Conservation (phyloP, 2,113 vertebrate genomes). For the Nannobrachium achirus region DNA sequence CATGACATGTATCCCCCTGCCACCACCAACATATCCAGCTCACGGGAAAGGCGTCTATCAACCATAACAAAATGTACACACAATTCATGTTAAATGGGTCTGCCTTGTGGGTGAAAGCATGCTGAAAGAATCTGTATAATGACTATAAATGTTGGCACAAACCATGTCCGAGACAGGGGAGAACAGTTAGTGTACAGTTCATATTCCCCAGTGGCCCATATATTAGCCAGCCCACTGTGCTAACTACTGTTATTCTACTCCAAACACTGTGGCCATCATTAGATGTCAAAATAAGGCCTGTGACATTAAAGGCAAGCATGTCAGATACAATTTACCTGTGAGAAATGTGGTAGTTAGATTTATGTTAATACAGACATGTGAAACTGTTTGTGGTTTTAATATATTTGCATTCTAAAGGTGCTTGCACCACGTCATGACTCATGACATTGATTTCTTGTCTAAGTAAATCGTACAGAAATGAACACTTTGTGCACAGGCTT, state of each 20-base stretch:
- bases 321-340: conserved; percentile 16
- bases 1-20: background rate
- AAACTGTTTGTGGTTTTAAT: background rate
- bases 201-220: conserved; percentile 34
- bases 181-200: conserved; percentile 40
- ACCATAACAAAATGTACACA: background rate
- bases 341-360: background rate
- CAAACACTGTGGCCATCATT: conserved; percentile 32
- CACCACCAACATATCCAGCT: conserved; percentile 3
- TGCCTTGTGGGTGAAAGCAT: conserved; percentile 21
- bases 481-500: too few species aligned
- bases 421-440: background rate
- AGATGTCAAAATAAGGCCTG: conserved; percentile 34
- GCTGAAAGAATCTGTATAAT: conserved; percentile 38
- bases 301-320: conserved; percentile 16
- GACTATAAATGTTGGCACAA: conserved; percentile 31
- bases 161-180: background rate
- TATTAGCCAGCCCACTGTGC: conserved; percentile 16
- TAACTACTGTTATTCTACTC: conserved; percentile 42
- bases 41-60: conserved; percentile 20
- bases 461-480: background rate
- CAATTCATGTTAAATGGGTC: conserved; percentile 35
- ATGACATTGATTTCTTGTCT: background rate
- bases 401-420: background rate
- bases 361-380: background rate